These are phyloP conservation scores for Thalassarche chlororhynchos DNA, from an alignment of 2,113 vertebrate species.

Conservation along the genomic window DNA sequence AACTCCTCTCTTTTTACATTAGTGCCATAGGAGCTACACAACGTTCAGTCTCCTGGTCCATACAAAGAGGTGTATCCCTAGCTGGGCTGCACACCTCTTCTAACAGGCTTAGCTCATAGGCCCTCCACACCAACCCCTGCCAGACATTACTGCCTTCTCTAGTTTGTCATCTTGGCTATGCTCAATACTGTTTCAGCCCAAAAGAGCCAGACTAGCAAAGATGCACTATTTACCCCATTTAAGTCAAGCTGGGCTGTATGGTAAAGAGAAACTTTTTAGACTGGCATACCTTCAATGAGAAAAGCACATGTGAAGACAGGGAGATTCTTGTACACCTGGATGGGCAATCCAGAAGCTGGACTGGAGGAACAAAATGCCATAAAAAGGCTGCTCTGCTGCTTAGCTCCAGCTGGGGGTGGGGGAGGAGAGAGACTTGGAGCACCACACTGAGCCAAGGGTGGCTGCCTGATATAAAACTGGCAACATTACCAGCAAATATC, in stretches of 20 bases:
- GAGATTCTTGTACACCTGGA: background rate
- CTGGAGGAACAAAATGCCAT: background rate
- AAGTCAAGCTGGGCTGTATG: background rate
- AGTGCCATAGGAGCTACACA: background rate
- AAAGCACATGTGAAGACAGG: background rate
- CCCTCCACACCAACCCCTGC: background rate
- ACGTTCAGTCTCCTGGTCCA: background rate
- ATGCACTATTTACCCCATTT: too few relatives aligned
- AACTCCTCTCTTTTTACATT: background rate
- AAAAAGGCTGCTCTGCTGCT: background rate
- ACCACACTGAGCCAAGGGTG: background rate
- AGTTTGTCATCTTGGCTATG: background rate
- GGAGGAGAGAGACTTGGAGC: background rate
- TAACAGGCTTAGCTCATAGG: background rate
- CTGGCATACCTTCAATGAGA: background rate
- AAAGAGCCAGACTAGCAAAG: background rate
- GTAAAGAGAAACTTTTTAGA: background rate
- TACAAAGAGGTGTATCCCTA: background rate
- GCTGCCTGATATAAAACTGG: background rate
- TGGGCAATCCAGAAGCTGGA: background rate
- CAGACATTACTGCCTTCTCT: background rate
- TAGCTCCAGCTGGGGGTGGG: rapidly evolving
- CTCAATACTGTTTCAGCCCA: background rate
- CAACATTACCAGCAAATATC: background rate
- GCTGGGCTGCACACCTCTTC: background rate